Conservation (phyloP, 2,888 invertebrate species). For the Drosophila kambysellisi region DNA sequence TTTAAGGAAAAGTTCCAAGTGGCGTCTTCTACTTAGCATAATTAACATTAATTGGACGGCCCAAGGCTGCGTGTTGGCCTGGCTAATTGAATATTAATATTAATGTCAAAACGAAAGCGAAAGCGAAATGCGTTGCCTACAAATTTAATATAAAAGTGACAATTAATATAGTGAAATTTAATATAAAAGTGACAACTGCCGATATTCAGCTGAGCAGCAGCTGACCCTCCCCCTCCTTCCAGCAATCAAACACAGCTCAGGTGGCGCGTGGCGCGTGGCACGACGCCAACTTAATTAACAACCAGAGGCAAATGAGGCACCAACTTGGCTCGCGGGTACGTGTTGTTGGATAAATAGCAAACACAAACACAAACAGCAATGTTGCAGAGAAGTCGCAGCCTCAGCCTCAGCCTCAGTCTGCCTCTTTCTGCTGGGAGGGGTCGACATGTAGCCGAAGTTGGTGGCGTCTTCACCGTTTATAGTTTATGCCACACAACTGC, state of each 20-base stretch:
- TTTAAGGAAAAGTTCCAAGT: slow-evolving; percentile 34
- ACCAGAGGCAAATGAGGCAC: slow-evolving; percentile 52
- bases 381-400: slow-evolving; percentile 2
- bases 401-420: not conserved
- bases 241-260: not conserved
- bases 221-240: not conserved
- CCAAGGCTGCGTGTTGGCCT: slow-evolving; percentile 39
- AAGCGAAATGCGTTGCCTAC: slow-evolving; percentile 50
- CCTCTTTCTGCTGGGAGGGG: not conserved
- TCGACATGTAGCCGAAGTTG: slow-evolving; percentile 31
- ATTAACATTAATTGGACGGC: slow-evolving; percentile 53
- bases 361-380: slow-evolving; percentile 16
- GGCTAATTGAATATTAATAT: slow-evolving; percentile 78
- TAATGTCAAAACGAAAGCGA: slow-evolving; percentile 64
- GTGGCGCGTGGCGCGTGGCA: slow-evolving; percentile 26
- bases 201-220: slow-evolving; percentile 18
- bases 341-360: slow-evolving; percentile 62
- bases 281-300: slow-evolving; percentile 64
- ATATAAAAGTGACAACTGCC: slow-evolving; percentile 64
- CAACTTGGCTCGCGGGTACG: slow-evolving; percentile 49
- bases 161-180: slow-evolving; percentile 43
- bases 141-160: slow-evolving; percentile 69
- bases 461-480: slow-evolving; percentile 9
- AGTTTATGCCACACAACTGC: slow-evolving; percentile 28
- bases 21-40: slow-evolving; percentile 56